phyloP scores from a whole-genome alignment of 2,888 invertebrate genomes.

The Bembecia ichneumoniformis region DNA sequence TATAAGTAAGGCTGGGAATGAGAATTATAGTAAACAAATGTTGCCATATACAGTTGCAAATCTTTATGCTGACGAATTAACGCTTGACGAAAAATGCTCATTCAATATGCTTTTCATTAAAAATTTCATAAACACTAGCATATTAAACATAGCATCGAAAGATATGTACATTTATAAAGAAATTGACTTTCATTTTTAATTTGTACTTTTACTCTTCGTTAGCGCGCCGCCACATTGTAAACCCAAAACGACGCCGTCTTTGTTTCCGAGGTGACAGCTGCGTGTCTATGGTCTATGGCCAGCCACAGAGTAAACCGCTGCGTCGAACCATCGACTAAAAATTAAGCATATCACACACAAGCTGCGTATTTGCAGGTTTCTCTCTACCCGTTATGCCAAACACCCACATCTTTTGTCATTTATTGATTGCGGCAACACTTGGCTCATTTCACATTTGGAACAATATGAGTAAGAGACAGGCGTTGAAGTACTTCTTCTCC shows the following conservation, averaged over 20 bases:
- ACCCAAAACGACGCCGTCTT: constrained; percentile 14
- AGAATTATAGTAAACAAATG: too few species aligned
- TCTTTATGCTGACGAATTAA: not conserved
- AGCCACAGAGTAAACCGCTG: constrained; percentile 12
- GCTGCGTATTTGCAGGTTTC: constrained; percentile 37
- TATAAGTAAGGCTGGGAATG: too few species aligned
- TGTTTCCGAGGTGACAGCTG: constrained; percentile 8
- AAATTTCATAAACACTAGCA: not conserved
- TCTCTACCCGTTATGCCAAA: constrained; percentile 3
- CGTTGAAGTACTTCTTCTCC: too few species aligned
- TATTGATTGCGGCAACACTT: constrained; percentile 9
- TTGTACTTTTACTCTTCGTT: constrained; percentile 25
- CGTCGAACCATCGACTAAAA: constrained; percentile 32
- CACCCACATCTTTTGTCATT: not conserved
- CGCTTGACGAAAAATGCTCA: constrained; percentile 30
- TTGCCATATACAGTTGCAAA: too few species aligned
- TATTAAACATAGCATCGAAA: not conserved
- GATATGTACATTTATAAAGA: constrained; percentile 8
- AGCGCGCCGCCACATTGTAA: constrained; percentile 18
- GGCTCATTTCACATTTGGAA: too few species aligned
- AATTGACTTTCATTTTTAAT: constrained; percentile 23
- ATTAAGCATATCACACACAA: constrained; percentile 48
- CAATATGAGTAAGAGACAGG: too few species aligned
- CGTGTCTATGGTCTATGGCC: constrained; percentile 15
- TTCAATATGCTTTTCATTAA: not conserved